Percentiles rank a stretch among this genome's conserved stretches.
Evolutionary conservation across 2,113 vertebrate genomes (phyloP).

Genomic region (Edolisoma coerulescens): DNA sequence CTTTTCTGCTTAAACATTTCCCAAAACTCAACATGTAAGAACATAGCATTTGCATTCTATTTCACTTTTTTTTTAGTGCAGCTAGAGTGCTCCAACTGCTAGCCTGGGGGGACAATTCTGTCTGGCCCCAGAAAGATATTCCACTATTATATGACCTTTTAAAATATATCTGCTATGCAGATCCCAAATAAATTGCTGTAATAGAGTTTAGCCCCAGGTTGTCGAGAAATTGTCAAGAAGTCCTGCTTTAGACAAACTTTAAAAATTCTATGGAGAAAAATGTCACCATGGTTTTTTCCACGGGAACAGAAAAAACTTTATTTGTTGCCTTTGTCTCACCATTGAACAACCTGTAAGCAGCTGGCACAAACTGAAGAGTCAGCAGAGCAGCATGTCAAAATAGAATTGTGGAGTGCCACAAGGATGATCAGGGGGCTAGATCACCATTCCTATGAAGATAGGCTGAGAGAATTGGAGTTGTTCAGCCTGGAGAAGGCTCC

Average conservation of each 20-base stretch:
- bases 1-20: slow-evolving; percentile 2
- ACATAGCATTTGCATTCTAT: slow-evolving; percentile 27
- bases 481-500: neutral
- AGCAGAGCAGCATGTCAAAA: neutral
- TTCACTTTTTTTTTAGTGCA: neutral
- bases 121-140: slow-evolving; percentile 50
- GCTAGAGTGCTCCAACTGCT: slow-evolving; percentile 35
- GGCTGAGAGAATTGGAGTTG: neutral
- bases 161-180: slow-evolving; percentile 54
- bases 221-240: slow-evolving; percentile 8
- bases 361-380: neutral
- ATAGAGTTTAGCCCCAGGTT: slow-evolving; percentile 44
- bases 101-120: slow-evolving; percentile 48
- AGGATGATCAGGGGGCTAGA: neutral
- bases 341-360: neutral
- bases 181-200: slow-evolving; percentile 56
- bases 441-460: neutral
- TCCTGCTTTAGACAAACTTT: slow-evolving; percentile 37
- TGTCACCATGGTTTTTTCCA: neutral
- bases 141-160: slow-evolving; percentile 60
- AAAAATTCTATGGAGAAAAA: slow-evolving; percentile 35
- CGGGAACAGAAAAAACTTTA: neutral
- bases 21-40: slow-evolving; percentile 16
- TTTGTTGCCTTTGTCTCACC: neutral
- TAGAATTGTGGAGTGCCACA: neutral